Base-by-base conservation (phyloP, 2,113 vertebrate genomes). In the Helogale parvula region DNA sequence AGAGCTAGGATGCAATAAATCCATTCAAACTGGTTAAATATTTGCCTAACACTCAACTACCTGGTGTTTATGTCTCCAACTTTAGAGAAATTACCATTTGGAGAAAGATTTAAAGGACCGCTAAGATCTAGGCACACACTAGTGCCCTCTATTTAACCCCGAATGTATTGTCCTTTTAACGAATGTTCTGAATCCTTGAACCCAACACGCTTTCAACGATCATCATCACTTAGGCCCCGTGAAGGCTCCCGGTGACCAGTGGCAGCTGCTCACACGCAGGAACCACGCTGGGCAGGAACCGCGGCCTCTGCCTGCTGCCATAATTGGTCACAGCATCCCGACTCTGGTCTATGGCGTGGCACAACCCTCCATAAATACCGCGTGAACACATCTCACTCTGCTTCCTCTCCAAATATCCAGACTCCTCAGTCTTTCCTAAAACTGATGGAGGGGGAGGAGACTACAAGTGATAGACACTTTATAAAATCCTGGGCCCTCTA, bases 41-140 rank as follows among this genome's bases (percentile, higher is more conserved):
- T 82, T 54, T 77, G 41, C 52, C 93, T 47, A 54, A 79, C 19
- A 35, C 47, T 47, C 60, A 72, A 89, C 66, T 68, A 63, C 65
- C 66, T 68, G 60, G 47, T 57, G 38, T 54, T 81, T 54, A 79
- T 41, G 47, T 45, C 86, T 94, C 41, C 41, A 68, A 38, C 86
- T 88, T n/a, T 72, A 65, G 80, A 96, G 45, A 86, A 76, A 74
- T 35, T 76, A 69, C 68, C 63, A 83, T 69, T 93, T 89, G 86
- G 41, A 83, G 31, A 93, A 94, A 96, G 68, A 96, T 33, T 66
- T 31, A 81, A 96, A 95, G 66, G 92, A 90, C 65, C n/a, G 19
- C 15, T 83, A 71, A 54, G 35, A 95, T 54, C 81, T 74, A 94
- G 47, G 47, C 31, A 71, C 76, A 88, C 3, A n/a, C 29, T 2